Percentiles rank a stretch among this genome's conserved stretches.
Evolutionary conservation across 2,113 vertebrate genomes (phyloP).

Genomic region (Vidua macroura): DNA sequence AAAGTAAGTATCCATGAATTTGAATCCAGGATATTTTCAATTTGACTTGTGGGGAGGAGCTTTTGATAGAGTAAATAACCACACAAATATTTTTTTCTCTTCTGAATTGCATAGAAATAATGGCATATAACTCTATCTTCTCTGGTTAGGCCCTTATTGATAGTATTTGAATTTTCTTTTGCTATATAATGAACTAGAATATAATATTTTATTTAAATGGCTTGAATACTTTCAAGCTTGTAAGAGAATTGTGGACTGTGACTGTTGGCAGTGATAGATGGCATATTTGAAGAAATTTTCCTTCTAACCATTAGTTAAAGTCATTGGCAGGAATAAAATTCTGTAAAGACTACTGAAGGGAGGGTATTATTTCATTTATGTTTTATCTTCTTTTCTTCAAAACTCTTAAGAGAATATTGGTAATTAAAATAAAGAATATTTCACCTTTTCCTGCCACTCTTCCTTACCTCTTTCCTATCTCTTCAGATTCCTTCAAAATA

Average conservation of each 20-base stretch:
- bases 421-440: slow-evolving; percentile 16
- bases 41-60: neutral
- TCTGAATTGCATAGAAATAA: neutral
- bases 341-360: neutral
- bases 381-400: neutral
- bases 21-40: neutral
- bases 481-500: neutral
- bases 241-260: neutral
- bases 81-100: neutral
- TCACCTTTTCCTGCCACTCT: neutral
- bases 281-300: neutral
- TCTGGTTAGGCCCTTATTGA: neutral
- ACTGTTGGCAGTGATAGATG: neutral
- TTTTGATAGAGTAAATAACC: neutral
- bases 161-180: neutral
- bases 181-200: neutral
- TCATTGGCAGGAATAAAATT: neutral
- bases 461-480: neutral
- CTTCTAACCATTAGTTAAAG: neutral
- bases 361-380: neutral
- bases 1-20: neutral
- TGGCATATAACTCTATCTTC: neutral
- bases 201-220: neutral
- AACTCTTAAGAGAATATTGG: neutral
- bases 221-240: neutral